Base-by-base conservation (phyloP, 2,113 vertebrate species). In the Lycocorax pyrrhopterus region DNA sequence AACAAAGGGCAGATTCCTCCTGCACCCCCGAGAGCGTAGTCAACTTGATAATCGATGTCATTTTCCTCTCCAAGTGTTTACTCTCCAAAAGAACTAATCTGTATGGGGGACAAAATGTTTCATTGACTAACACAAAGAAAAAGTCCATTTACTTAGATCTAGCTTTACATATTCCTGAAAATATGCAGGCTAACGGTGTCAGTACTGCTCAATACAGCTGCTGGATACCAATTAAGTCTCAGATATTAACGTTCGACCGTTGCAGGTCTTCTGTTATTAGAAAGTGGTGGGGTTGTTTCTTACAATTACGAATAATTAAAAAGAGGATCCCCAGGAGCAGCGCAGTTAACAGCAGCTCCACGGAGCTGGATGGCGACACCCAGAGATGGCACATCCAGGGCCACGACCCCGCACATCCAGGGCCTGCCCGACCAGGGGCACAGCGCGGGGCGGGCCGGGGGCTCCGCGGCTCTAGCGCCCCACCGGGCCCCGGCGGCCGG, bases 41-140 rank as follows among this genome's bases (percentile, higher is more conserved):
- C 96, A 99, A 94, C 96, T 99, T 99, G 96, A 99, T 99, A 95
- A 99, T 99, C 58, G 99, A 99, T 30, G 99, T 99, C 99, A 99
- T 99, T 97, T 92, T 98, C 68, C 85, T 63, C 84, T 94, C 95
- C 92, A 63, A 77, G 47, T 23, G 81, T 68, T 52, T 89, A 67
- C 43, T 66, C 58, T 90, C 62, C 85, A 39, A 78, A 74, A 91
- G 47, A 66, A 64, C 56, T 87, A 79, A 94, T 87, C 94, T 89
- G 90, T 88, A 88, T 37, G 23, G 52, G 62, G 75, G 80, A 95
- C 52, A 97, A 92, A 44, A 85, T 0, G 87, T 77, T 80, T 90
- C 71, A 83, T 23, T 85, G 49, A 29, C 78, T 72, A 25, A 87
- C 2, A 19, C 39, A 52, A 78, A 51, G 8, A 35, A 17, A 39